Evolutionary conservation across 1,140 invertebrate species (phyloP).

Genomic region (Pteromalus puparum): DNA sequence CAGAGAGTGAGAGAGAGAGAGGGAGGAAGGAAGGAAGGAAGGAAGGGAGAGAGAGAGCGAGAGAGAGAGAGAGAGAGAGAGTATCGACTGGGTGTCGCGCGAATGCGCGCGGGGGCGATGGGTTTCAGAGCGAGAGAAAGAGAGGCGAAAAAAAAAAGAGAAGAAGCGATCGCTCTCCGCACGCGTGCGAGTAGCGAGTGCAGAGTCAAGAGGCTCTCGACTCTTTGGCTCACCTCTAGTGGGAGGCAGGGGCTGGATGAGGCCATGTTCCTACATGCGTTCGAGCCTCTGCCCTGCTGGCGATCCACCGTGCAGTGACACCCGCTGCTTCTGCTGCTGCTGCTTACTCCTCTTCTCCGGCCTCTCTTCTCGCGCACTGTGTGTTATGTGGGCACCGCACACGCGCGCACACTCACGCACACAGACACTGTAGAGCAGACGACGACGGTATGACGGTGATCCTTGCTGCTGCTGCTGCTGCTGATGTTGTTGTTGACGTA

Average conservation of each 20-base stretch:
- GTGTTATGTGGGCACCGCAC: neutral
- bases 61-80: neutral
- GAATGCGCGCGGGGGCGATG: neutral
- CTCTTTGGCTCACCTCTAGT: slow-evolving; percentile 72
- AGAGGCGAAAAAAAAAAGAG: neutral
- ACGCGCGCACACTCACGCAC: neutral
- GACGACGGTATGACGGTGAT: neutral
- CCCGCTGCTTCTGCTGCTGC: neutral
- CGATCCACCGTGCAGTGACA: slow-evolving; percentile 67
- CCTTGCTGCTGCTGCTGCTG: too few species aligned
- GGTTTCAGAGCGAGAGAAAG: neutral
- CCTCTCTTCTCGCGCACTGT: neutral
- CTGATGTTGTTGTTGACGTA: neutral
- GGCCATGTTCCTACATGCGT: slow-evolving; percentile 76
- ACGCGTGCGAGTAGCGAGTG: neutral
- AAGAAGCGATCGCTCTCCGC: neutral
- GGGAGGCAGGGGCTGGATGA: slow-evolving; percentile 75
- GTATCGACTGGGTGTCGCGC: slow-evolving; percentile 9
- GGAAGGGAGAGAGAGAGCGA: neutral
- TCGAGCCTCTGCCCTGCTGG: slow-evolving; percentile 73
- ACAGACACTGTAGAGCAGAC: neutral
- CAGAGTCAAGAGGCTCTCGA: neutral
- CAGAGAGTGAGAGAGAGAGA: neutral
- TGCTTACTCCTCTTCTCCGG: slow-evolving; percentile 42
- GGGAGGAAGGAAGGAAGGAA: neutral